Percentiles rank a stretch among this genome's conserved stretches.
phyloP scores from a whole-genome alignment of 1,140 invertebrate species.

The Trichonephila clavata region DNA sequence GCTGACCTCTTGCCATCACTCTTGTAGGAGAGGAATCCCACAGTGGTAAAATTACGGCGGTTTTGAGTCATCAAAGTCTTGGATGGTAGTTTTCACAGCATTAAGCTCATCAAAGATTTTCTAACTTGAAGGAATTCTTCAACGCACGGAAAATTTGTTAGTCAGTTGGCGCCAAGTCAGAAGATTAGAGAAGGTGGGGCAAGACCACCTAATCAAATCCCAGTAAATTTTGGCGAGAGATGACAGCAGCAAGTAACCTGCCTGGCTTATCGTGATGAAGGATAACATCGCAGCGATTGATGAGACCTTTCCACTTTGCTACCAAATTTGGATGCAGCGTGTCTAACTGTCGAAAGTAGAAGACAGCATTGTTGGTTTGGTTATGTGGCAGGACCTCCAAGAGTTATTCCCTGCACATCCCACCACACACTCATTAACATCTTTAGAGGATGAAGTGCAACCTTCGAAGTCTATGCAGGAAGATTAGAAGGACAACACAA shows the following conservation, averaged over 20 bases:
- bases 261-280: neutral
- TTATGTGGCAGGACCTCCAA: too few relatives aligned
- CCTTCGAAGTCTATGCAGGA: too few relatives aligned
- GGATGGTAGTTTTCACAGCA: too few relatives aligned
- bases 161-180: neutral
- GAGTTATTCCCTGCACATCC: neutral
- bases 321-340: neutral
- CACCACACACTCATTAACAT: neutral
- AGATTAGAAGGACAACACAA: too few relatives aligned
- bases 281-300: neutral
- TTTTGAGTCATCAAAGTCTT: too few relatives aligned
- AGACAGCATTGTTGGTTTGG: neutral
- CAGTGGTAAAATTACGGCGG: too few relatives aligned
- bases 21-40: neutral
- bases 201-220: neutral
- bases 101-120: neutral
- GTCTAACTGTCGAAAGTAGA: neutral
- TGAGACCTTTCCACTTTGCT: neutral
- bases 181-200: too few relatives aligned
- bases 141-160: neutral
- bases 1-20: neutral
- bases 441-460: too few relatives aligned
- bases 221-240: neutral
- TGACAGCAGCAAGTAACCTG: neutral
- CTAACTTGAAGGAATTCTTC: neutral